Percentiles rank a stretch among this genome's conserved stretches.
Conservation (phyloP, 2,797 vertebrate species). For the Ptychobarbus kaznakovi region DNA sequence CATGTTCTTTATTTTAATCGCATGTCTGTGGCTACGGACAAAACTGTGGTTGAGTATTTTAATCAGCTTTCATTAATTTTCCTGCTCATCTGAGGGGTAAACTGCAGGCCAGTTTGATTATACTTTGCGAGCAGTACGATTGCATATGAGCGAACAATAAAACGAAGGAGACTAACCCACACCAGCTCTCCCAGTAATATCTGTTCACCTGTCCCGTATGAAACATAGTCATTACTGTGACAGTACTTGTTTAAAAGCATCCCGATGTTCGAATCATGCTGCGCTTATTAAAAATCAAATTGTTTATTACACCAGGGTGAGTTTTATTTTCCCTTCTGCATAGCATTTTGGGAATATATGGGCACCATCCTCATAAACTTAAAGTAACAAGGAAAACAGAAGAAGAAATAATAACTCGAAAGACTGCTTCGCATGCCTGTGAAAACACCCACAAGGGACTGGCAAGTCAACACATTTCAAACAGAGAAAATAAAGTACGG, state of each 20-base stretch:
- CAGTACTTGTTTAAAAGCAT: constrained; percentile 71
- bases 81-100: constrained; percentile 47
- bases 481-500: constrained; percentile 70
- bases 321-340: constrained; percentile 68
- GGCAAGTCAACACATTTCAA: constrained; percentile 67
- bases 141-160: constrained; percentile 41
- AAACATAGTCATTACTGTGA: constrained; percentile 69
- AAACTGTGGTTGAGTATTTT: constrained; percentile 20
- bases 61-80: constrained; percentile 48
- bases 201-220: constrained; percentile 64
- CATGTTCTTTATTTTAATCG: constrained; percentile 34
- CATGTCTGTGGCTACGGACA: constrained; percentile 10
- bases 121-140: constrained; percentile 32
- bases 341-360: constrained; percentile 77
- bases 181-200: constrained; percentile 56
- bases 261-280: constrained; percentile 75
- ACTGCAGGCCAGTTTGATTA: constrained; percentile 51
- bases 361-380: constrained; percentile 78
- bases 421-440: constrained; percentile 68
- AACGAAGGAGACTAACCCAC: constrained; percentile 42
- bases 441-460: constrained; percentile 66
- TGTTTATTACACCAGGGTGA: constrained; percentile 80
- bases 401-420: constrained; percentile 72
- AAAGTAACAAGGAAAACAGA: constrained; percentile 77
- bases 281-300: constrained; percentile 89